phyloP scores from a whole-genome alignment of 2,888 invertebrate genomes.

The Leptura quadrifasciata region DNA sequence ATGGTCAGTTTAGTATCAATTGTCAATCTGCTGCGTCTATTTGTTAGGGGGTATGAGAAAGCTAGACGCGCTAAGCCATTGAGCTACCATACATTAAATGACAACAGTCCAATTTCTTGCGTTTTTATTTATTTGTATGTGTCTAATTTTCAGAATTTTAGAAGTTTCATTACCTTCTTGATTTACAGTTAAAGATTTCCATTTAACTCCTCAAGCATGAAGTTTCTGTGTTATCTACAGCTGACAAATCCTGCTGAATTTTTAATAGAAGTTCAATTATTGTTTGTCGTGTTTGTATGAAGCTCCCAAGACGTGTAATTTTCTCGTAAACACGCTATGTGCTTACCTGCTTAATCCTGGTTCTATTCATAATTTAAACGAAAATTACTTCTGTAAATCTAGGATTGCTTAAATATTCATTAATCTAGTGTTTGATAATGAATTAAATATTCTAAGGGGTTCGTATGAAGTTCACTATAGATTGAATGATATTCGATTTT shows the following conservation, averaged over 20 bases:
- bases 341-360: slow-evolving; percentile 4
- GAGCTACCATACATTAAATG: too few relatives aligned
- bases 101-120: too few relatives aligned
- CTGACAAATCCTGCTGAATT: slow-evolving; percentile 27
- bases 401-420: background rate
- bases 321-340: slow-evolving; percentile 4
- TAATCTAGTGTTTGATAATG: background rate
- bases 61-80: too few relatives aligned
- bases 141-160: too few relatives aligned
- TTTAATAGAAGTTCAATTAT: slow-evolving; percentile 21
- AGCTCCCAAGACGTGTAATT: background rate
- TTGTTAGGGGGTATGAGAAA: too few relatives aligned
- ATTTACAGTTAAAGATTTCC: background rate
- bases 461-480: background rate
- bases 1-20: too few relatives aligned
- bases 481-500: too few relatives aligned
- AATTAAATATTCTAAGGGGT: background rate
- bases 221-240: background rate
- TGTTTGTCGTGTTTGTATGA: slow-evolving; percentile 12
- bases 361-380: slow-evolving; percentile 13
- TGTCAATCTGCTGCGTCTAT: too few relatives aligned
- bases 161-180: too few relatives aligned
- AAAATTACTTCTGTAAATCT: background rate
- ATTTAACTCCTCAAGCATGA: background rate
- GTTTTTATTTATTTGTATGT: too few relatives aligned